Evolutionary conservation across 2,797 vertebrate species (phyloP).

Genomic region (Helicolenus hilgendorfi): DNA sequence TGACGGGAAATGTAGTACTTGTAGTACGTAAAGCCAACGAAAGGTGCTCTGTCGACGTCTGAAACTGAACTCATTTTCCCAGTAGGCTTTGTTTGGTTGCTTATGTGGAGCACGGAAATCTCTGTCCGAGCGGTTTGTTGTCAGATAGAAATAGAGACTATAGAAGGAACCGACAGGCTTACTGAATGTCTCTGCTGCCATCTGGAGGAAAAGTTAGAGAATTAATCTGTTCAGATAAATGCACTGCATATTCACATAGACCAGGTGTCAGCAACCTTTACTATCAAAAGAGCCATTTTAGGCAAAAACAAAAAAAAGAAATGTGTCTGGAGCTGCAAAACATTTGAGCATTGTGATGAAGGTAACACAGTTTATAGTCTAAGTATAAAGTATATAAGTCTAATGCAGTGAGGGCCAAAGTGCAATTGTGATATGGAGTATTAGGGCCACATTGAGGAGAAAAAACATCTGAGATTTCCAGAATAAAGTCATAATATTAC

Average conservation of each 20-base stretch:
- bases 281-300: too few relatives aligned
- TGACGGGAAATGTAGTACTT: conserved; percentile 69
- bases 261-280: too few relatives aligned
- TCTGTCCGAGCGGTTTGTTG: background rate
- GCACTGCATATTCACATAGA: background rate
- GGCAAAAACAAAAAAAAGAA: too few relatives aligned
- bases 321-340: too few relatives aligned
- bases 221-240: background rate
- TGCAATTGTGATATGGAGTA: too few relatives aligned
- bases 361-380: too few relatives aligned
- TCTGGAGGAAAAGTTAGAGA: conserved; percentile 48
- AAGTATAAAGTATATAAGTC: too few relatives aligned
- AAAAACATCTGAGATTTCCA: too few relatives aligned
- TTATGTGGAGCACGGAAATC: conserved; percentile 87
- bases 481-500: too few relatives aligned
- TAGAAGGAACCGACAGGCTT: background rate
- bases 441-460: too few relatives aligned
- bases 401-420: too few relatives aligned
- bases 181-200: conserved; percentile 68
- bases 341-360: too few relatives aligned
- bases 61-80: conserved; percentile 73
- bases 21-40: accelerated
- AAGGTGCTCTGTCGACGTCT: accelerated
- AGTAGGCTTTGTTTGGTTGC: conserved; percentile 58
- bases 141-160: conserved; percentile 33